These are phyloP conservation scores for Troides oblongomaculatus DNA, from an alignment of 2,888 invertebrate genomes.

Conservation along the genomic window DNA sequence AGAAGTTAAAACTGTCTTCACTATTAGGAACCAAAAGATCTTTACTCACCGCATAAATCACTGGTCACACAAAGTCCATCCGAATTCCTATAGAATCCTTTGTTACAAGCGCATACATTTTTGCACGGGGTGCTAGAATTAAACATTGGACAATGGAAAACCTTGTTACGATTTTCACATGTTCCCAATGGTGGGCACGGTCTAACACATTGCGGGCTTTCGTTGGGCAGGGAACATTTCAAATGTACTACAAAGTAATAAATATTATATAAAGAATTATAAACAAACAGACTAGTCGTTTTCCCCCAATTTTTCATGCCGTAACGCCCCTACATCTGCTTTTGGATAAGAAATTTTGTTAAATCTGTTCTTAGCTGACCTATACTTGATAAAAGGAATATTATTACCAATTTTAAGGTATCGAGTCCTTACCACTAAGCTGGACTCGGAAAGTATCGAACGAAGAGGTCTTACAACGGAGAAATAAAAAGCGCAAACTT, in stretches of 20 bases:
- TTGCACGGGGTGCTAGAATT: conserved; percentile 1
- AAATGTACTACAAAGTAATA: neutral
- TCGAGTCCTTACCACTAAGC: too few species aligned
- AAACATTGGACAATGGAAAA: neutral
- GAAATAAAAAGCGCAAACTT: too few species aligned
- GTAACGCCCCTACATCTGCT: too few species aligned
- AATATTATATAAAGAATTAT: neutral
- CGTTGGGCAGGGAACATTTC: conserved; percentile 13
- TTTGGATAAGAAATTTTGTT: too few species aligned
- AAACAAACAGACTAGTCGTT: neutral
- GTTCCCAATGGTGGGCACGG: conserved; percentile 15
- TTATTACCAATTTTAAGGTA: too few species aligned
- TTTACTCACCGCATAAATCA: conserved; percentile 7
- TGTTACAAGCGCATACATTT: conserved; percentile 6
- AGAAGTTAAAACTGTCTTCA: neutral
- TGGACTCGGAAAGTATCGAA: too few species aligned
- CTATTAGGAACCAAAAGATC: neutral
- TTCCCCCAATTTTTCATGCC: too few species aligned
- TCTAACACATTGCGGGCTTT: conserved; percentile 17
- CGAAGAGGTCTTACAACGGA: too few species aligned
- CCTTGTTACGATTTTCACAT: conserved; percentile 1
- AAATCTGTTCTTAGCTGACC: too few species aligned
- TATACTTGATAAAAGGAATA: too few species aligned
- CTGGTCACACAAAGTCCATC: conserved; percentile 15
- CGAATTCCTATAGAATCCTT: conserved; percentile 9